Conservation (phyloP, 2,797 vertebrate species). For the Thamnophis elegans region DNA sequence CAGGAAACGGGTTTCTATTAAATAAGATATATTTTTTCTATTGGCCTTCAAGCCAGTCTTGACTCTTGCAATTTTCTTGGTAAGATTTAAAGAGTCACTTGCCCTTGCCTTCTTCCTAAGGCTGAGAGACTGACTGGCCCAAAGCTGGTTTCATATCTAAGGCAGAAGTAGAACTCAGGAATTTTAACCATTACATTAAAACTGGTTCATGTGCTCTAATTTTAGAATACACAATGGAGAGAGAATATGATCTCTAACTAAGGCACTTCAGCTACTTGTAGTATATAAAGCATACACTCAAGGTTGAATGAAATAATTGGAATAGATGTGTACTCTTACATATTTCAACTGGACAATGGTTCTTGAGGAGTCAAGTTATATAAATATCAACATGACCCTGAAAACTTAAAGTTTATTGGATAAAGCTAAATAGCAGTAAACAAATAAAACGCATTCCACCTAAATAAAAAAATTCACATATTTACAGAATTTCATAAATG, state of each 20-base stretch:
- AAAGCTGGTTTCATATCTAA: neutral
- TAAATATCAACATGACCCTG: constrained; percentile 72
- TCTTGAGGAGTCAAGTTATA: constrained; percentile 56
- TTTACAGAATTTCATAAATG: constrained; percentile 87
- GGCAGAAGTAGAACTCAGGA: neutral
- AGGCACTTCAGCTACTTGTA: neutral
- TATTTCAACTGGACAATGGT: constrained; percentile 26
- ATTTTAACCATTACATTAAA: neutral
- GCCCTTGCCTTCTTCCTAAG: neutral
- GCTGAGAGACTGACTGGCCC: neutral
- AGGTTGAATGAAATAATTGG: neutral
- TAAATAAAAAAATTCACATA: constrained; percentile 83
- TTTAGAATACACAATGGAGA: neutral
- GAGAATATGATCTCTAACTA: neutral
- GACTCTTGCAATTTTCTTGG: neutral
- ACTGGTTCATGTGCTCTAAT: neutral
- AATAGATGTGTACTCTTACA: neutral
- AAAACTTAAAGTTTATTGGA: constrained; percentile 86
- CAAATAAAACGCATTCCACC: constrained; percentile 80
- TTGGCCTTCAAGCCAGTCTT: neutral
- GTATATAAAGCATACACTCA: neutral
- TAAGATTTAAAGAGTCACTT: neutral
- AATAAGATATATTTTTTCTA: neutral
- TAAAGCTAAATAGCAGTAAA: constrained; percentile 82
- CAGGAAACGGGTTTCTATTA: neutral